Conservation (phyloP, 2,888 invertebrate species). For the Meteorus cinctellus region DNA sequence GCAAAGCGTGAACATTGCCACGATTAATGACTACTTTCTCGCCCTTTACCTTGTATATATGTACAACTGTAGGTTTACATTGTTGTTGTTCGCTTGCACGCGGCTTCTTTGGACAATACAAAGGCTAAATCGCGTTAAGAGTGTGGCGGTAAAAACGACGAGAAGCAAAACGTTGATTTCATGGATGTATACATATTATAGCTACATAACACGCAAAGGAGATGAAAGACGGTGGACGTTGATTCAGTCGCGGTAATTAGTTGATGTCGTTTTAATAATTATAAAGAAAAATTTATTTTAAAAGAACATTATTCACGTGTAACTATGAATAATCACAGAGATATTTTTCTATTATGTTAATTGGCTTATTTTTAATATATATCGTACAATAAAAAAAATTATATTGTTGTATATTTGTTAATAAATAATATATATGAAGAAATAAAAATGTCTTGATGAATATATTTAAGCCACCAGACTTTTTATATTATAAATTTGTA, state of each 20-base stretch:
- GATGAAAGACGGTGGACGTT: conserved; percentile 12
- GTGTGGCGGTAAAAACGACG: conserved; percentile 26
- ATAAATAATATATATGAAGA: too few relatives aligned
- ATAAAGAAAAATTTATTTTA: not conserved
- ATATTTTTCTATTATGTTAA: too few relatives aligned
- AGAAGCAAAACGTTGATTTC: conserved; percentile 33
- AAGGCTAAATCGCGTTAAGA: conserved; percentile 35
- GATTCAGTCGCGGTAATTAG: conserved; percentile 21
- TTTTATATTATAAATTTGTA: not conserved
- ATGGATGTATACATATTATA: conserved; percentile 4
- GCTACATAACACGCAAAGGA: not conserved
- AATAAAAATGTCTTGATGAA: too few relatives aligned
- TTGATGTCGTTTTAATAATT: conserved; percentile 2
- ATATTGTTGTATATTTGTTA: too few relatives aligned
- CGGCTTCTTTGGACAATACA: conserved; percentile 25
- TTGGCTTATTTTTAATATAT: too few relatives aligned
- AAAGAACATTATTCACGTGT: not conserved
- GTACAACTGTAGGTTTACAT: not conserved
- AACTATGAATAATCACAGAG: not conserved
- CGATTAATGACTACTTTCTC: conserved; percentile 27
- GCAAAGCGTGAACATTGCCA: conserved; percentile 22
- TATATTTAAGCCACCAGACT: too few relatives aligned
- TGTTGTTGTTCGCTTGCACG: not conserved
- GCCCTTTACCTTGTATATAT: conserved; percentile 19
- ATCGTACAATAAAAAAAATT: too few relatives aligned